phyloP scores from a whole-genome alignment of 2,888 invertebrate species.

The Latrodectus hesperus region DNA sequence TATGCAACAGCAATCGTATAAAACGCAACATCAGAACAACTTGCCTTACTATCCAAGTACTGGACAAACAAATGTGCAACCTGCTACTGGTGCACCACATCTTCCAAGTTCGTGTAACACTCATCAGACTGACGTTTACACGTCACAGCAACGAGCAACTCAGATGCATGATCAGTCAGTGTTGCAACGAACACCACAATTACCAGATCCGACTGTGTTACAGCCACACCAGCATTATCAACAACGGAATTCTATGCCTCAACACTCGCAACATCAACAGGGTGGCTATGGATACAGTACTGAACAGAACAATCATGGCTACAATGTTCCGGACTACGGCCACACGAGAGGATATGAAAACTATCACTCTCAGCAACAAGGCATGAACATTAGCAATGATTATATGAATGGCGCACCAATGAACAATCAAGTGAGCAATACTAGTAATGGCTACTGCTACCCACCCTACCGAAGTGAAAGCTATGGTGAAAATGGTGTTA shows the following conservation, averaged over 20 bases:
- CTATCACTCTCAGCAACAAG: constrained; percentile 40
- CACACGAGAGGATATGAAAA: constrained; percentile 43
- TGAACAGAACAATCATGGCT: constrained; percentile 19
- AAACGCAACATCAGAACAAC: constrained; percentile 49
- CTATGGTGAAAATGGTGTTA: constrained; percentile 35
- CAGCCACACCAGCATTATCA: constrained; percentile 49
- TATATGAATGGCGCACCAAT: constrained; percentile 32
- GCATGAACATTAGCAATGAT: constrained; percentile 43
- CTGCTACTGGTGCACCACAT: constrained; percentile 15
- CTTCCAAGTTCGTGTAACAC: constrained; percentile 54
- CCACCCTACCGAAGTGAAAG: constrained; percentile 46
- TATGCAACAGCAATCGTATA: constrained; percentile 46
- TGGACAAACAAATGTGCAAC: constrained; percentile 38
- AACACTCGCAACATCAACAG: constrained; percentile 33
- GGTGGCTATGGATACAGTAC: constrained; percentile 19
- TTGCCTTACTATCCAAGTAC: constrained; percentile 49
- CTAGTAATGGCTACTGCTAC: constrained; percentile 63
- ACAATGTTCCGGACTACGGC: constrained; percentile 32
- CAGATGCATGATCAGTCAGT: constrained; percentile 37
- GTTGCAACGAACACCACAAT: constrained; percentile 40
- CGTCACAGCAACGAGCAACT: constrained; percentile 44
- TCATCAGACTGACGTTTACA: constrained; percentile 49
- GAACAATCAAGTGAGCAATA: constrained; percentile 32
- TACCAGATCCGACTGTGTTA: constrained; percentile 45
- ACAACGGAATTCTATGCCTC: constrained; percentile 32